Evolutionary conservation across 2,888 invertebrate genomes (phyloP), one percentile per base, ranked within the genome.

Genomic region (Drosophila nigricruria): DNA sequence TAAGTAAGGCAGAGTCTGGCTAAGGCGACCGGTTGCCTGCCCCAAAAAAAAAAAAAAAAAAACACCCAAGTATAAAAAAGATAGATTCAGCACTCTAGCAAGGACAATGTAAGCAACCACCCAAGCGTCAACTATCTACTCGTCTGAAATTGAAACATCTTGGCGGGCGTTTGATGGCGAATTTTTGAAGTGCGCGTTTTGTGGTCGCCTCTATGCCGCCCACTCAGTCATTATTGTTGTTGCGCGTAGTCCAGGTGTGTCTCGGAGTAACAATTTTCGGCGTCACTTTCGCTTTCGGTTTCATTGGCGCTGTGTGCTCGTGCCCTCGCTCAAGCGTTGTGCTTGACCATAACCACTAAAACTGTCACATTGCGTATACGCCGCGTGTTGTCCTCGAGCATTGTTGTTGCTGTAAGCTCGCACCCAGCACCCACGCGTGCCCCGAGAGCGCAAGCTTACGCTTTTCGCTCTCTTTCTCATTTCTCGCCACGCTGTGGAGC

Each of bases 321-420:
- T 83, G 86, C 84, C 87, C 84, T 84, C 77, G 82, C 71, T 81
- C 74, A 84, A 90, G 75, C 83, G 82, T 72, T 82, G 88, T 76
- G 90, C 90, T 90, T 90, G 90, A 90, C 90, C 90, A 89, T 81
- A 89, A 88, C 88, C 85, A 89, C 85, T 89, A 90, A 90, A 87
- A 79, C 79, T 87, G 90, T 90, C 90, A 86, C 81, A 86, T 90
- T 88, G 82, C 90, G 89, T 90, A 90, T 85, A 82, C 81, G 88
- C 83, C 88, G 81, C 81, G 79, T 89, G 79, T 76, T 80, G 77
- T 75, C 82, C 87, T 84, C 84, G 88, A 74, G 70, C 76, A 65
- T 40, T 60, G 42, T 60, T 63, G 72, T 59, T 63, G 56, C 54
- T 59, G 42, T 53, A 65, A 75, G 71, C 75, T 78, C 69, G 40